Base-by-base conservation (phyloP, 1,140 invertebrate genomes). In the Achroia grisella region DNA sequence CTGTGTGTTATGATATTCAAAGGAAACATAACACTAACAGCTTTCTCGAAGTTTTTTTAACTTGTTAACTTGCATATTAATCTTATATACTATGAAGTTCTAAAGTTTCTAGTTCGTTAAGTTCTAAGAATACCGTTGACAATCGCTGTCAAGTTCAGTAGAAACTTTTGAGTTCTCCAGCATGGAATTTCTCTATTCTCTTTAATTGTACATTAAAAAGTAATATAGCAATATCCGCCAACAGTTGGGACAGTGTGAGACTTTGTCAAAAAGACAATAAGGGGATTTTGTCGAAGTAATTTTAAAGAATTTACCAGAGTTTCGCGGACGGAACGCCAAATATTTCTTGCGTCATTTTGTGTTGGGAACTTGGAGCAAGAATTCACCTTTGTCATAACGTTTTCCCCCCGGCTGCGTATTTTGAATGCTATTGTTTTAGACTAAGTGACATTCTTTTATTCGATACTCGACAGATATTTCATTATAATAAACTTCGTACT, bases 251-350 rank as follows among this genome's bases (percentile, higher is more conserved):
- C n/a, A 27, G 13, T 29, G 12, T 29, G 39, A 10, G 11, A 12
- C 36, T 10, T 27, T 11, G 17, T 39, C 36, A 17, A 17, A 35
- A 39, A 39, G 36, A 39, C 17, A 39, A 39, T 40, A 40, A 40
- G 29, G 29, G 39, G 4, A 27, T 13, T 39, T 27, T 40, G 23
- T 29, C 39, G 29, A 40, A 40, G 39, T 40, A 40, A 40, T 40
- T 40, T 30, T 40, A 30, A 40, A 40, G 39, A 40, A 40, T 40
- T 40, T 40, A 40, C 39, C 39, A 40, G 40, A 42, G 14, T 32
- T 33, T 42, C 14, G 40, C 6, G 12, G 12, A 30, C 8, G 40
- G 40, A 31, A 42, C 32, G 29, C 27, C 15, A 14, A n/a, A 17
- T 32, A 42, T 42, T 42, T 42, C 31, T 30, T 14, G 10, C 40